Base-by-base conservation (phyloP, 2,888 invertebrate species). In the Strigamia crassipes region DNA sequence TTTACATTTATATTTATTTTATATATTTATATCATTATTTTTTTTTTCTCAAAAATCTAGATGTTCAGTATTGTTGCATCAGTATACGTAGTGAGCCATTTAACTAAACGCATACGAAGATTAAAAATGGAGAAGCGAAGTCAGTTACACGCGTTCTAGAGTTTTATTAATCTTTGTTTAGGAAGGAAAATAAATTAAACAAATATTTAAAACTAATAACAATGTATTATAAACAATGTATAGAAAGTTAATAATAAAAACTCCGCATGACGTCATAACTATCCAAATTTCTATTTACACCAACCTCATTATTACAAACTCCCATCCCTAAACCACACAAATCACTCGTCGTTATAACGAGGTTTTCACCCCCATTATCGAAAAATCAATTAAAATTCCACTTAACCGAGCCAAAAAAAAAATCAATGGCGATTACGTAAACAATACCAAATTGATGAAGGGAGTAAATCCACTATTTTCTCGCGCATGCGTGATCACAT, bases 81-180 rank as follows among this genome's bases (percentile, higher is more conserved):
- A 27, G 66, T 66, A 10, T 66, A 66, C 66, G 66, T 66, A 27
- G 15, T 66, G 23, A 66, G 66, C 23, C 66, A 66, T 66, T 66
- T 66, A 66, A 66, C 21, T 31, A 66, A 66, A 66, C 66, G 66
- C 12, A 66, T 66, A 66, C 66, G 66, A 66, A 66, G 66, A 66
- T 31, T 66, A 23, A 66, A 66, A 66, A 66, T 66, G 66, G 66
- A 66, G 66, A 66, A 66, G 27, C 23, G 66, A 66, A 66, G 66
- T 31, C 66, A 66, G 66, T 27, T 66, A 31, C 66, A 66, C 10
- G 66, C 66, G 12, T 66, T 27, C 27, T 66, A 66, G 66, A 2
- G 8, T 66, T 13, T 34, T 34, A 61, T 18, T 18, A 61, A 61
- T 21, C 21, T 27, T 13, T 27, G 6, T 23, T 27, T 66, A 9